Evolutionary conservation across 2,797 vertebrate genomes (phyloP), one percentile per base, ranked within the genome.

Genomic region (Selene dorsalis): DNA sequence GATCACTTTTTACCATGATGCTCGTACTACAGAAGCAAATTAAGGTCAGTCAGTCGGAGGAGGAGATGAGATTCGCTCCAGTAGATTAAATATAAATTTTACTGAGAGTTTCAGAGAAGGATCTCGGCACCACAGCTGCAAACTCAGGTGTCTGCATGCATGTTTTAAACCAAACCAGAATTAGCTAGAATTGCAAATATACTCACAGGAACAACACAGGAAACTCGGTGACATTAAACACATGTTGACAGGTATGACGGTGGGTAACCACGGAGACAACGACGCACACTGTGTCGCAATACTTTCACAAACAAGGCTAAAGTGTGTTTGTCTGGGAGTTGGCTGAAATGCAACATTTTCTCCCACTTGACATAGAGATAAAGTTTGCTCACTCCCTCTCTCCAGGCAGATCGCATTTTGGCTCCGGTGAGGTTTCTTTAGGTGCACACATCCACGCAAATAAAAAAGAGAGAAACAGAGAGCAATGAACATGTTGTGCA

Each of bases 1-100:
- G 69, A 69, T 60, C 47, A 38, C n/a, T 58, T 20, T 24, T 78
- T 32, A 75, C 78, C 57, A 8, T 63, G 64, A 48, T 13, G 3
- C 45, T 38, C 32, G 75, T 57, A 74, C 64, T 41, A 67, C 26
- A 39, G 77, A 82, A 47, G 62, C 69, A 84, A 79, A 80, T 85
- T 82, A 80, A 57, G 80, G 68, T 77, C 78, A 24, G 60, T 26
- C 24, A 69, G 61, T 75, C 18, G 3, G 4, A 10, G 43, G 4
- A 10, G 43, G 45, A 58, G 56, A 16, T n/a, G 14, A 43, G 63
- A 62, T 66, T 48, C 6, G 3, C 59, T 71, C 39, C 50, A 3
- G 59, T 30, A 3, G 6, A 57, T 35, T 45, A 59, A 76, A 78
- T 65, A 73, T 72, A 69, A 62, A 0, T 22, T 43, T 62, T 28